Conservation (phyloP, 2,888 invertebrate species). For the Patella depressa region DNA sequence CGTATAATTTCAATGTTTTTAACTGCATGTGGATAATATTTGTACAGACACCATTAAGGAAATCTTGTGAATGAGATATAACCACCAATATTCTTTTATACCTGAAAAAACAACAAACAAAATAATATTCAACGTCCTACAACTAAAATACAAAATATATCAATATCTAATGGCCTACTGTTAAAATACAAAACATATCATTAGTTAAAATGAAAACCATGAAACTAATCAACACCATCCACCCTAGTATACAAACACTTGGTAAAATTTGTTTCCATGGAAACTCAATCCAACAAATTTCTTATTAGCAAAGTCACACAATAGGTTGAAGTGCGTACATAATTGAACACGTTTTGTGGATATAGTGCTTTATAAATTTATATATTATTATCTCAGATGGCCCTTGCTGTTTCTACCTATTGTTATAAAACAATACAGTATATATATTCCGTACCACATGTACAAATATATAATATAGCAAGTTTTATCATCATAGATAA, state of each 20-base stretch:
- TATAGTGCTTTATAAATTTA: not conserved
- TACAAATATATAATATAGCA: not conserved
- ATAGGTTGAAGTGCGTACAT: too few species aligned
- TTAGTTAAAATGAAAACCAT: too few species aligned
- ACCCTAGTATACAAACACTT: too few species aligned
- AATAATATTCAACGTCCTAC: too few species aligned
- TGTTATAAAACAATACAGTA: not conserved
- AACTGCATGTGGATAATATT: constrained; percentile 97
- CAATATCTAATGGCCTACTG: too few species aligned
- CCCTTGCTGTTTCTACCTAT: not conserved
- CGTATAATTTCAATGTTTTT: constrained; percentile 93
- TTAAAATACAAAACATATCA: too few species aligned
- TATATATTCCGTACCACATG: not conserved
- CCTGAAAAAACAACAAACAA: constrained; percentile 71
- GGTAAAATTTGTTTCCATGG: too few species aligned
- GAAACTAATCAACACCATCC: too few species aligned
- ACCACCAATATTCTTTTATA: constrained; percentile 97
- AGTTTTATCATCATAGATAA: constrained; percentile 7
- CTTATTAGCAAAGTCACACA: too few species aligned
- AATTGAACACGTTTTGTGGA: too few species aligned
- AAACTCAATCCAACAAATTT: too few species aligned
- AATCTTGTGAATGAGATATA: constrained; percentile 99
- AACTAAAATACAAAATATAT: too few species aligned
- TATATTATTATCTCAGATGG: not conserved
- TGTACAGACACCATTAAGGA: constrained; percentile 91